Percentiles rank a stretch among this genome's conserved stretches.
phyloP scores from a whole-genome alignment of 2,113 vertebrate species.

The Neolamprologus hecqui region DNA sequence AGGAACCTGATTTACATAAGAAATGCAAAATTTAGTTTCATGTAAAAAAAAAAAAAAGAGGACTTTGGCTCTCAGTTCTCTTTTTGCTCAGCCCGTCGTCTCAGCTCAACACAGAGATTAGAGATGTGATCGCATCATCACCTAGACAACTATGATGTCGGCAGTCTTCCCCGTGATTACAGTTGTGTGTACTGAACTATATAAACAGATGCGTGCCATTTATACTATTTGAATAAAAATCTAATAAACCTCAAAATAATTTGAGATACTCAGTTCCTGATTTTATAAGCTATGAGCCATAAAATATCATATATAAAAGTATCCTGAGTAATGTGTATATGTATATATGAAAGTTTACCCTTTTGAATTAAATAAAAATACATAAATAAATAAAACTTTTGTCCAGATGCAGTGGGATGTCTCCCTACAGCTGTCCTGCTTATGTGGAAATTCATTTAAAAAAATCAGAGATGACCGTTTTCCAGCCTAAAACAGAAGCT shows the following conservation, averaged over 20 bases:
- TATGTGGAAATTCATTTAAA: not conserved
- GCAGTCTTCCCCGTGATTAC: not conserved
- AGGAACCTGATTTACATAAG: not conserved
- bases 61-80: not conserved
- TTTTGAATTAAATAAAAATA: not conserved
- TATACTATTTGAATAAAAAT: not conserved
- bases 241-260: rapidly evolving
- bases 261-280: not conserved
- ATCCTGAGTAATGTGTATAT: not conserved
- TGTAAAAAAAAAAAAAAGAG: not conserved
- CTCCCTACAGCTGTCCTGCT: not conserved
- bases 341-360: not conserved
- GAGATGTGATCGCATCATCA: not conserved
- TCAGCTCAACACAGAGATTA: not conserved
- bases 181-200: rapidly evolving
- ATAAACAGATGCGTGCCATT: not conserved
- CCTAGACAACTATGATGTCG: not conserved
- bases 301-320: not conserved
- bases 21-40: not conserved
- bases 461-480: not conserved
- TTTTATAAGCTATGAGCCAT: not conserved
- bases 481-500: not conserved
- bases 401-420: rapidly evolving
- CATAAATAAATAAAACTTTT: not conserved
- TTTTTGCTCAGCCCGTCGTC: not conserved